Evolutionary conservation across 2,888 invertebrate genomes (phyloP), one percentile per base, ranked within the genome.

Genomic region (Listrodromus nycthemerus): DNA sequence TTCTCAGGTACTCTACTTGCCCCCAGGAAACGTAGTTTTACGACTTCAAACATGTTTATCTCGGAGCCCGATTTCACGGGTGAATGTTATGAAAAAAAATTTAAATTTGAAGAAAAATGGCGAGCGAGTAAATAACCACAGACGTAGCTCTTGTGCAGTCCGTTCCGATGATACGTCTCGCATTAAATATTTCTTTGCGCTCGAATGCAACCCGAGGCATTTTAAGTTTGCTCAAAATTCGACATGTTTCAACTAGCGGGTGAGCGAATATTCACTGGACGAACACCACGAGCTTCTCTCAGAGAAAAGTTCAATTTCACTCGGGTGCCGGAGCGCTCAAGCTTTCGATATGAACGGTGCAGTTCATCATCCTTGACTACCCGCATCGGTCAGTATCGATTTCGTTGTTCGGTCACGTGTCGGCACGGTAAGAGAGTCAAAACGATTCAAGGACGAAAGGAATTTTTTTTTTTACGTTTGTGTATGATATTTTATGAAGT

Each of bases 381-480:
- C 69, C 45, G 69, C 61, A 69, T 63, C 71, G 58, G 41, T 71
- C 69, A 77, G 24, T 77, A 69, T 77, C 69, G 61, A 69, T 77
- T 77, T 69, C 48, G 30, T 69, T 69, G 48, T 77, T 24, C 58
- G 33, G 30, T n/a, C 50, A 21, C 27, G 19, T 24, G 33, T 10
- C 21, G 8, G 30, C 30, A 24, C 27, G 6, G 16, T 16, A 67
- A n/a, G 48, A 48, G 4, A 24, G 21, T 33, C 16, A 10, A 45
- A 19, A 7, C 13, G 58, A 58, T 41, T 61, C 21, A 48, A 21
- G 24, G 13, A 21, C 73, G 27, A 58, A 16, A 61, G 41, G n/a
- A 45, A 2, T 24, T 61, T 45, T 55, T 10, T 52, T 13, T 73
- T 7, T 8, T 0, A 37, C 37, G 10, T 1, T 10, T 2, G 2